Conservation (phyloP, 2,888 invertebrate genomes). For the Sinohyriopsis cumingii region DNA sequence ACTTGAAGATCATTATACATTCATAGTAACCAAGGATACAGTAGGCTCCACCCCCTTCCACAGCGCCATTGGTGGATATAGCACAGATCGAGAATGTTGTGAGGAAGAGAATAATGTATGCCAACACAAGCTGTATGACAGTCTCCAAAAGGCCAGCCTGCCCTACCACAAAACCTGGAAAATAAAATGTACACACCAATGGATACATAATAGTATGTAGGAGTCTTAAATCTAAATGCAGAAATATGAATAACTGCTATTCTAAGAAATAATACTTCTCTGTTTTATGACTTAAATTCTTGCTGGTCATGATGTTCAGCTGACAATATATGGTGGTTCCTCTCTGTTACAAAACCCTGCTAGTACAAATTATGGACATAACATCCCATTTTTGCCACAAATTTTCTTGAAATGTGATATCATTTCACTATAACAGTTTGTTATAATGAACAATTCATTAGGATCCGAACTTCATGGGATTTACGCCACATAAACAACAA, state of each 20-base stretch:
- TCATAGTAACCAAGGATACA: slow-evolving; percentile 81
- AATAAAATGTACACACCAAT: slow-evolving; percentile 5
- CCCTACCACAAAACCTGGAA: slow-evolving; percentile 94
- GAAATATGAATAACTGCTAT: not conserved
- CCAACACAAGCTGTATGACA: slow-evolving; percentile 88
- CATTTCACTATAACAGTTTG: too few relatives aligned
- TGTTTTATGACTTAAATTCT: slow-evolving; percentile 92
- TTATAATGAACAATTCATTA: too few relatives aligned
- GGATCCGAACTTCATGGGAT: too few relatives aligned
- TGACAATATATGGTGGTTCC: too few relatives aligned
- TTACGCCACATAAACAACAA: too few relatives aligned
- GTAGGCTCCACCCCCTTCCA: slow-evolving; percentile 99
- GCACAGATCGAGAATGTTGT: slow-evolving; percentile 98
- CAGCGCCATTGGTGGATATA: slow-evolving; percentile 98
- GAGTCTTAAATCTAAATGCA: not conserved
- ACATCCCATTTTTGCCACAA: too few relatives aligned
- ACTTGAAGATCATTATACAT: not conserved
- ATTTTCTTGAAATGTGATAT: too few relatives aligned
- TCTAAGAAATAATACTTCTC: slow-evolving; percentile 34
- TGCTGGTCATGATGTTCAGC: slow-evolving; percentile 87
- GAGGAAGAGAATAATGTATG: slow-evolving; percentile 94
- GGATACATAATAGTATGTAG: not conserved
- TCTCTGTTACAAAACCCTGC: too few relatives aligned
- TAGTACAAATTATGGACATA: too few relatives aligned
- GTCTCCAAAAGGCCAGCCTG: slow-evolving; percentile 94